A percentile compares a stretch with the other conserved stretches of the same genome.
These are phyloP conservation scores for Hemicordylus capensis DNA, from an alignment of 2,113 vertebrate species.

Conservation along the genomic window DNA sequence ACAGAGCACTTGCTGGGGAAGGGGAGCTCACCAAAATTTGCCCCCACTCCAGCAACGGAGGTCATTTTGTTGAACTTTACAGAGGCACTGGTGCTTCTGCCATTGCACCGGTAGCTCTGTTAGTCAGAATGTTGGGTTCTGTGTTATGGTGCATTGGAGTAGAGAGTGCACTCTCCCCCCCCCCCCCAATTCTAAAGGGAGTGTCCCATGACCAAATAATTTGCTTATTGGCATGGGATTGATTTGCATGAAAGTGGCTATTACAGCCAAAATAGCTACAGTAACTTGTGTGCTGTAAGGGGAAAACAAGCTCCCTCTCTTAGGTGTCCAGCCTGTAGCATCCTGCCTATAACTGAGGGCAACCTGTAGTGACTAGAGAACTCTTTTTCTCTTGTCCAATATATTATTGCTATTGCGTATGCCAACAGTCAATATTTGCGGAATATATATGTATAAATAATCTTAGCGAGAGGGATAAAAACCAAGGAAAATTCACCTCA, in stretches of 20 bases:
- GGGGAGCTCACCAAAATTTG: too few relatives aligned
- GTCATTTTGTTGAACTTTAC: too few relatives aligned
- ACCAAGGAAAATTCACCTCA: conserved; percentile 63
- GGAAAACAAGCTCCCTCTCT: neutral
- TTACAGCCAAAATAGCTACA: too few relatives aligned
- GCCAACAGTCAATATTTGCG: conserved; percentile 71
- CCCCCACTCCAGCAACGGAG: too few relatives aligned
- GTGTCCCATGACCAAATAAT: too few relatives aligned
- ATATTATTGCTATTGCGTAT: conserved; percentile 70
- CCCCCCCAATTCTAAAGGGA: too few relatives aligned
- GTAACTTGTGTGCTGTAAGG: neutral
- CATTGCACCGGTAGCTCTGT: too few relatives aligned
- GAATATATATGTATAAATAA: conserved; percentile 75
- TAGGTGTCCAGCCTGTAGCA: neutral
- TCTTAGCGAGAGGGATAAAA: conserved; percentile 71
- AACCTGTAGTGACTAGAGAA: conserved; percentile 63
- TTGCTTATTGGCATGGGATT: too few relatives aligned
- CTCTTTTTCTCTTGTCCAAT: conserved; percentile 58
- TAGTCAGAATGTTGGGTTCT: neutral
- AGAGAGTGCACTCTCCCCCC: neutral
- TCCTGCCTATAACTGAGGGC: conserved; percentile 24
- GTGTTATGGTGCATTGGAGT: neutral
- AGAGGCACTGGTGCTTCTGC: too few relatives aligned
- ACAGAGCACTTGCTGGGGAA: too few relatives aligned
- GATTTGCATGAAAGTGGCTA: too few relatives aligned